Percentiles rank a stretch among this genome's conserved stretches.
Conservation (phyloP, 2,888 invertebrate species). For the Patella caerulea region DNA sequence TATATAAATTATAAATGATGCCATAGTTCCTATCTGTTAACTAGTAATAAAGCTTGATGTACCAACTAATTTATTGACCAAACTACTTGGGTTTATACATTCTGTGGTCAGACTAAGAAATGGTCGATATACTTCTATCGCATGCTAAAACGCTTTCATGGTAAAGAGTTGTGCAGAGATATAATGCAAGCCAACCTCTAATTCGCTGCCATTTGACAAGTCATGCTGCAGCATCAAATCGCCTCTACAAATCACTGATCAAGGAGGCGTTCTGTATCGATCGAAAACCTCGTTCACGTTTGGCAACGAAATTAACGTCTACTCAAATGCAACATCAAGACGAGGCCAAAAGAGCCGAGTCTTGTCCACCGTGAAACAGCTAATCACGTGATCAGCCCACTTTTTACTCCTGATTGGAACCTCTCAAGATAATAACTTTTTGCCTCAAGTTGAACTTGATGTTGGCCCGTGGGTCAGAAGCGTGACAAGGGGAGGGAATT, state of each 20-base stretch:
- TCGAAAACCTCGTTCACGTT: neutral
- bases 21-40: no score
- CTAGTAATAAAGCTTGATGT: no score
- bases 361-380: neutral
- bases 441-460: neutral
- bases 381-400: slow-evolving; percentile 1
- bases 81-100: no score
- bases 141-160: no score
- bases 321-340: neutral
- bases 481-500: slow-evolving; percentile 9
- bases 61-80: no score
- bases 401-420: slow-evolving; percentile 7
- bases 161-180: no score
- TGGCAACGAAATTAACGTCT: neutral
- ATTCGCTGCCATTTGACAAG: neutral
- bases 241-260: slow-evolving; percentile 5
- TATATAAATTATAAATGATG: no score
- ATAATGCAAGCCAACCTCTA: neutral
- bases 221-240: neutral
- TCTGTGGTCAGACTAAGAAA: no score
- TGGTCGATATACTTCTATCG: no score
- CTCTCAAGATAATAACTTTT: slow-evolving; percentile 5
- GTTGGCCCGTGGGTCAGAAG: slow-evolving; percentile 6
- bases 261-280: neutral
- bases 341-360: neutral